Percentiles rank a stretch among this genome's conserved stretches.
phyloP scores from a whole-genome alignment of 2,888 invertebrate genomes.

The Caenorhabditis sp. region DNA sequence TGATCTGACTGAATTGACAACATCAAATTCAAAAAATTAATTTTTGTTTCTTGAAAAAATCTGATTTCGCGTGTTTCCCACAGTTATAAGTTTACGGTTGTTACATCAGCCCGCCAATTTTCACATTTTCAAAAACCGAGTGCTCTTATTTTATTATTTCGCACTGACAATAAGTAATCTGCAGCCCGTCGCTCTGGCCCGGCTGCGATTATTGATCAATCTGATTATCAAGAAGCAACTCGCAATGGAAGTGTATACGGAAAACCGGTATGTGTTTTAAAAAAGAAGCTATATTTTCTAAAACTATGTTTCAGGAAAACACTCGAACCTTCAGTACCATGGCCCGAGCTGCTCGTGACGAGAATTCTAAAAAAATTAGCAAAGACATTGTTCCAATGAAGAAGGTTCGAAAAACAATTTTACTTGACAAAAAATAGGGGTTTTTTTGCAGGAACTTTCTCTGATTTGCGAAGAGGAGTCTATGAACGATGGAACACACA shows the following conservation, averaged over 20 bases:
- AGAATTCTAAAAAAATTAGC: constrained; percentile 13
- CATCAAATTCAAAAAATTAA: too few relatives aligned
- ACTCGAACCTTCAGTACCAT: constrained; percentile 34
- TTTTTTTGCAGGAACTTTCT: constrained; percentile 22
- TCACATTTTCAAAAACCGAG: background rate
- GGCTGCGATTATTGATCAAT: constrained; percentile 25
- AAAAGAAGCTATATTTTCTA: background rate
- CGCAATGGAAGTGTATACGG: constrained; percentile 31
- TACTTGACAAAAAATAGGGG: background rate
- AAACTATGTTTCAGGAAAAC: constrained; percentile 19
- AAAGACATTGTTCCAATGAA: constrained; percentile 13
- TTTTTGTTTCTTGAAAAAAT: too few relatives aligned
- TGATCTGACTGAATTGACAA: too few relatives aligned
- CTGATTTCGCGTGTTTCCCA: too few relatives aligned
- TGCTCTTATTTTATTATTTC: background rate
- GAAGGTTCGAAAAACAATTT: constrained; percentile 9
- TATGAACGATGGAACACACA: constrained; percentile 21
- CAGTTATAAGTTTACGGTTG: too few relatives aligned
- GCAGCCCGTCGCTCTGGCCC: background rate
- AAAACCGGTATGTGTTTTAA: constrained; percentile 16
- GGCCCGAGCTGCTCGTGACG: constrained; percentile 30
- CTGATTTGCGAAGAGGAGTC: constrained; percentile 38
- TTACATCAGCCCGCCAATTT: too few relatives aligned
- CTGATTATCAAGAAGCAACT: constrained; percentile 33
- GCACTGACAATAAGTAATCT: background rate